Evolutionary conservation across 2,113 vertebrate genomes (phyloP).

Genomic region (Hippopotamus amphibius): DNA sequence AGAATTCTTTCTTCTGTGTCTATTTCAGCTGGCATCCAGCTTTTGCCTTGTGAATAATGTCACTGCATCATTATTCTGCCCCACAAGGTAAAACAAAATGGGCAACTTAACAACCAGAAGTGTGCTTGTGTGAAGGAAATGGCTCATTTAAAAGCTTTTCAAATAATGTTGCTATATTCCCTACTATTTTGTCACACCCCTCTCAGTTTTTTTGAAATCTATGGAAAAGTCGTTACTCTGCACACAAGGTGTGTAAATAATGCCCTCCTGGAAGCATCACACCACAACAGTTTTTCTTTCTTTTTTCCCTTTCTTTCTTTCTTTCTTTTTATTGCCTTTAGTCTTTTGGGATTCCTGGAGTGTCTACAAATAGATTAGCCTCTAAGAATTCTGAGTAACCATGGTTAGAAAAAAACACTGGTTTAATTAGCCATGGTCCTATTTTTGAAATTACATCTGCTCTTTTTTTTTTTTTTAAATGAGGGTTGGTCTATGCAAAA

Average conservation of each 20-base stretch:
- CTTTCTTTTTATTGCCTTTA: conserved; percentile 70
- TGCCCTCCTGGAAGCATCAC: conserved; percentile 68
- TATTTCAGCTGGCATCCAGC: conserved; percentile 34
- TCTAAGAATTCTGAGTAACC: conserved; percentile 84
- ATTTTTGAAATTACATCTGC: conserved; percentile 84
- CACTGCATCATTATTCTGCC: conserved; percentile 67
- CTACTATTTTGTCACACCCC: conserved; percentile 58
- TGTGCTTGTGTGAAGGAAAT: background rate
- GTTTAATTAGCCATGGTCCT: conserved; percentile 81
- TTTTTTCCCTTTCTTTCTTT: background rate
- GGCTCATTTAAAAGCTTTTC: conserved; percentile 73
- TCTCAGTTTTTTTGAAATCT: conserved; percentile 59
- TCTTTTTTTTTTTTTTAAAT: conserved; percentile 63
- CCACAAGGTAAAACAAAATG: conserved; percentile 72
- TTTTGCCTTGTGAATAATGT: conserved; percentile 31
- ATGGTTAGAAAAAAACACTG: conserved; percentile 80
- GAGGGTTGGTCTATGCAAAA: conserved; percentile 58
- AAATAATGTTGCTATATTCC: conserved; percentile 65
- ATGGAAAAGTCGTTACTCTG: conserved; percentile 72
- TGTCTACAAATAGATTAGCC: conserved; percentile 84
- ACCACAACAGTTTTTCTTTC: background rate
- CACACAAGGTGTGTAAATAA: conserved; percentile 82
- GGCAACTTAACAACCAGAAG: conserved; percentile 61
- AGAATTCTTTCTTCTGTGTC: conserved; percentile 71
- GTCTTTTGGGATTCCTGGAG: conserved; percentile 84